Evolutionary conservation across 1,140 invertebrate genomes (phyloP).

Genomic region (Lepidotrigona ventralis): DNA sequence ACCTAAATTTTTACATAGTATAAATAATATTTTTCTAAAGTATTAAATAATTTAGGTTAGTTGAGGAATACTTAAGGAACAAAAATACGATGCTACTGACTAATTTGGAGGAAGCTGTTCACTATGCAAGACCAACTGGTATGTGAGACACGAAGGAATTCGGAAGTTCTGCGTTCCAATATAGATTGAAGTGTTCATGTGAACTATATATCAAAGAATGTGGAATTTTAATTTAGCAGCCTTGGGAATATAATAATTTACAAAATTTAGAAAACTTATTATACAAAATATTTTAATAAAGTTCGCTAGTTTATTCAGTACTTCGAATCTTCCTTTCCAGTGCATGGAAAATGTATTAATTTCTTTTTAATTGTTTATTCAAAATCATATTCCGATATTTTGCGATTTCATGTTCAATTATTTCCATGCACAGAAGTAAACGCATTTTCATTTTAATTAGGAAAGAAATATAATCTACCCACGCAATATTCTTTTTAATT

Average conservation of each 20-base stretch:
- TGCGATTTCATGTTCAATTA: too few relatives aligned
- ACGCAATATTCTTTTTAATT: not conserved
- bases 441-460: too few relatives aligned
- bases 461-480: too few relatives aligned
- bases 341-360: not conserved
- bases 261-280: not conserved
- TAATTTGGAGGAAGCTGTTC: not conserved
- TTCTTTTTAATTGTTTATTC: not conserved
- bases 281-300: not conserved
- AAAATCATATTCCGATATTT: too few relatives aligned
- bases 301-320: not conserved
- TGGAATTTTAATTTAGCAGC: not conserved
- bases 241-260: not conserved
- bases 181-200: not conserved
- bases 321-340: not conserved
- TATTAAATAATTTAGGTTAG: not conserved
- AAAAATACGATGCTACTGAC: not conserved
- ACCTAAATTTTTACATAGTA: not conserved
- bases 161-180: not conserved
- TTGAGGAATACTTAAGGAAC: not conserved
- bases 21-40: not conserved
- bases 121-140: not conserved
- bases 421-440: too few relatives aligned
- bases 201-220: not conserved
- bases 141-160: not conserved